Percentiles rank a stretch among this genome's conserved stretches.
These are phyloP conservation scores for Oostethus manadensis DNA, from an alignment of 2,113 vertebrate genomes.

Conservation along the genomic window DNA sequence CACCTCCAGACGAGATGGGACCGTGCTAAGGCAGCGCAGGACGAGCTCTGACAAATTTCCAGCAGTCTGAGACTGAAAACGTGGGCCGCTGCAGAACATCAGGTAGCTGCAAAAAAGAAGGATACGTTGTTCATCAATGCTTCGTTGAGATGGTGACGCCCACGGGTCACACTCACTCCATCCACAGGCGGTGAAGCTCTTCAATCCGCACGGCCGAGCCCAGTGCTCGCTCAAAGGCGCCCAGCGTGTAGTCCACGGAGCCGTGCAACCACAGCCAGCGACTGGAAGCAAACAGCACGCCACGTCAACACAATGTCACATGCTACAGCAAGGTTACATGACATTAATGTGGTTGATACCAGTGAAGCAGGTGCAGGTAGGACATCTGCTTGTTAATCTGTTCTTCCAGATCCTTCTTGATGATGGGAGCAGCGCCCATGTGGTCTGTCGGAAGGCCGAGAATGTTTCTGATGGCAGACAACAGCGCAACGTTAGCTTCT, in stretches of 20 bases:
- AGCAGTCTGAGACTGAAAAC: slow-evolving; percentile 69
- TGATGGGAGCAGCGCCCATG: slow-evolving; percentile 70
- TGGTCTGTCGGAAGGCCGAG: slow-evolving; percentile 80
- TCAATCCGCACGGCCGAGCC: slow-evolving; percentile 80
- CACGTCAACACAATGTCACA: neutral
- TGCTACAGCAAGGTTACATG: neutral
- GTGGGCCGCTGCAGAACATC: slow-evolving; percentile 66
- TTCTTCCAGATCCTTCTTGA: slow-evolving; percentile 76
- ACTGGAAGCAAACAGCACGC: slow-evolving; percentile 55
- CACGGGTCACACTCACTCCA: slow-evolving; percentile 81
- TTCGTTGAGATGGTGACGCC: neutral
- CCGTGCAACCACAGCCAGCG: slow-evolving; percentile 85
- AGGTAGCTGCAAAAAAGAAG: slow-evolving; percentile 37
- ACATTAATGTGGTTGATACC: slow-evolving; percentile 63
- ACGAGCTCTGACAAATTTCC: slow-evolving; percentile 85
- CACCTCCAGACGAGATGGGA: slow-evolving; percentile 82
- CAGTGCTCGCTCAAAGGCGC: slow-evolving; percentile 88
- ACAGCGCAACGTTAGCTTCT: neutral
- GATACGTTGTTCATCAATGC: no score
- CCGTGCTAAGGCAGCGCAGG: slow-evolving; percentile 88
- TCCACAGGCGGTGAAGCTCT: slow-evolving; percentile 86
- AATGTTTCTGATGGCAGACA: slow-evolving; percentile 70
- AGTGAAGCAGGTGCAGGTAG: slow-evolving; percentile 86
- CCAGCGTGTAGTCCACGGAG: slow-evolving; percentile 73
- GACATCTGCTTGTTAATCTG: slow-evolving; percentile 78